Percentiles rank a stretch among this genome's conserved stretches.
Evolutionary conservation across 1,140 invertebrate species (phyloP).

Genomic region (Melanaphis sacchari): DNA sequence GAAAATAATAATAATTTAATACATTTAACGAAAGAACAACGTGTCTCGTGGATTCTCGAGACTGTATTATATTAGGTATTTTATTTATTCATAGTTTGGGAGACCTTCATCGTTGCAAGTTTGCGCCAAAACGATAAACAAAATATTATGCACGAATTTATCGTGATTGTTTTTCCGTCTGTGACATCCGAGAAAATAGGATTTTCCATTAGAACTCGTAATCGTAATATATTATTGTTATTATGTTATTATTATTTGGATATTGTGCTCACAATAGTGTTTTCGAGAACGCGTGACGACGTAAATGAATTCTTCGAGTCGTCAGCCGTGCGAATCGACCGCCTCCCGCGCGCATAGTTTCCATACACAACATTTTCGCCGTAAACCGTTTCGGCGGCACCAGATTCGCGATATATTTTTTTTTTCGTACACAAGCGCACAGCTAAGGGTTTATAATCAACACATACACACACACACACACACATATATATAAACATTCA

Average conservation of each 20-base stretch:
- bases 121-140: background rate
- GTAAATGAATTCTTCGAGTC: background rate
- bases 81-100: too few species aligned
- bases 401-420: background rate
- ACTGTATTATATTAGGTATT: background rate
- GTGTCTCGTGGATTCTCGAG: background rate
- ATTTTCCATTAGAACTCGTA: background rate
- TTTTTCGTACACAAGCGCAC: background rate
- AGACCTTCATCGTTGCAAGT: background rate
- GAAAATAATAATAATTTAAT: background rate
- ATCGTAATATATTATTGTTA: background rate
- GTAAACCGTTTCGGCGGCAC: conserved; percentile 30
- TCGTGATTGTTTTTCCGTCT: background rate
- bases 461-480: background rate
- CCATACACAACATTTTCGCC: conserved; percentile 40
- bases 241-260: background rate
- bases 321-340: background rate
- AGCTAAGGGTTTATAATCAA: background rate
- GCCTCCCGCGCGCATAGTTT: background rate
- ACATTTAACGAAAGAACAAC: background rate
- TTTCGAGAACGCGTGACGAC: background rate
- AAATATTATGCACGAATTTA: background rate
- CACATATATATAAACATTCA: background rate
- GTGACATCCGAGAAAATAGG: background rate
- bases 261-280: background rate